phyloP scores from a whole-genome alignment of 2,113 vertebrate species.

The Chauna torquata region DNA sequence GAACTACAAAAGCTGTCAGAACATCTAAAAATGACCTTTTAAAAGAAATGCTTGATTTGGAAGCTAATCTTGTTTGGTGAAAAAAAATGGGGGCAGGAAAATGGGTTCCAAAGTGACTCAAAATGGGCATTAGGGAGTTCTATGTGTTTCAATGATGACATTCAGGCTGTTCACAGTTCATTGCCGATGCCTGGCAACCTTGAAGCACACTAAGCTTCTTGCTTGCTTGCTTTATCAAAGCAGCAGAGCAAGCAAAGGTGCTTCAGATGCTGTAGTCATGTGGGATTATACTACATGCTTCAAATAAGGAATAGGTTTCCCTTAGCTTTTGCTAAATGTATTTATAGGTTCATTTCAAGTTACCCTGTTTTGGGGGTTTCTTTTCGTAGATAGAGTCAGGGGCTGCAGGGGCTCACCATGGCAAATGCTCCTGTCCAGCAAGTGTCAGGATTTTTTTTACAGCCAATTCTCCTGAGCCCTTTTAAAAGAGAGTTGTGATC shows the following conservation, averaged over 20 bases:
- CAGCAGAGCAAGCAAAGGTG: neutral
- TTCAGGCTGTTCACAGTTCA: neutral
- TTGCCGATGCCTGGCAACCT: neutral
- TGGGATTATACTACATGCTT: neutral
- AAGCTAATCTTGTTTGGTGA: neutral
- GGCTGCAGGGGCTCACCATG: neutral
- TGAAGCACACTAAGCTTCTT: neutral
- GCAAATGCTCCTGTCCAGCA: neutral
- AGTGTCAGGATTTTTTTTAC: neutral
- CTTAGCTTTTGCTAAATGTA: neutral
- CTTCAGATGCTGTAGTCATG: neutral
- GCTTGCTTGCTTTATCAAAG: neutral
- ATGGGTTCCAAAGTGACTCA: neutral
- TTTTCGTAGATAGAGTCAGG: neutral
- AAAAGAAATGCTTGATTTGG: neutral
- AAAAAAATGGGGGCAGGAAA: neutral
- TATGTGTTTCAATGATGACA: neutral
- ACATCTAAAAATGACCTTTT: neutral
- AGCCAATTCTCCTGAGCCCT: neutral
- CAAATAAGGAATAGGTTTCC: neutral
- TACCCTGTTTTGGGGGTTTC: neutral
- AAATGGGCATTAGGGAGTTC: neutral
- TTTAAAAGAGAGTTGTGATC: neutral
- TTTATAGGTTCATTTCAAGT: neutral
- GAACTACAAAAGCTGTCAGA: neutral